These are phyloP conservation scores for Drosophila greeni DNA, from an alignment of 2,888 invertebrate genomes.

Conservation along the genomic window DNA sequence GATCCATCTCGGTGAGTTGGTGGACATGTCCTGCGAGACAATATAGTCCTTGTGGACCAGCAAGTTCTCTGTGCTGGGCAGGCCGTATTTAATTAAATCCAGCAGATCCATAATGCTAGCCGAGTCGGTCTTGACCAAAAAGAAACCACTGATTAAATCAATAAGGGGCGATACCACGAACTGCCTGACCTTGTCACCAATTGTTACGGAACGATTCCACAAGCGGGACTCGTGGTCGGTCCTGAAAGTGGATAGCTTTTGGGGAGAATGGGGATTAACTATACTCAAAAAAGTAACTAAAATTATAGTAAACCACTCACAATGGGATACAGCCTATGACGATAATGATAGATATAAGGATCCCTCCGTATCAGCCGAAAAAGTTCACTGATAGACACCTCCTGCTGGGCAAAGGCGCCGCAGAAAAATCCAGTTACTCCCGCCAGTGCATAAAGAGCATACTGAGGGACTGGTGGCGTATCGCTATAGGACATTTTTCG, in stretches of 20 bases:
- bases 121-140: slow-evolving; percentile 19
- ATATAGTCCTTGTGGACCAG: slow-evolving; percentile 60
- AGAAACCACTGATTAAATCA: slow-evolving; percentile 36
- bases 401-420: slow-evolving; percentile 59
- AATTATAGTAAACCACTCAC: slow-evolving; percentile 31
- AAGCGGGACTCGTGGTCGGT: slow-evolving; percentile 53
- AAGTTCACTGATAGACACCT: slow-evolving; percentile 45
- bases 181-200: slow-evolving; percentile 45
- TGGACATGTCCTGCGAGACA: slow-evolving; percentile 49
- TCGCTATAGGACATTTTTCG: slow-evolving; percentile 37
- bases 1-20: slow-evolving; percentile 52
- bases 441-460: slow-evolving; percentile 44
- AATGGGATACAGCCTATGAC: slow-evolving; percentile 54
- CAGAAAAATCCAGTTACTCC: slow-evolving; percentile 55
- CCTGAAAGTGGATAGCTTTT: slow-evolving; percentile 51
- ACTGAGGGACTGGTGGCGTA: slow-evolving; percentile 36
- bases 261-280: too few relatives aligned
- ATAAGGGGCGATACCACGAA: slow-evolving; percentile 37
- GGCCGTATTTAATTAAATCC: slow-evolving; percentile 54
- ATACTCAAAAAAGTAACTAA: not conserved
- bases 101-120: slow-evolving; percentile 35
- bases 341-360: slow-evolving; percentile 57
- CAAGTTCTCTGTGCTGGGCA: slow-evolving; percentile 56
- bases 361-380: slow-evolving; percentile 46
- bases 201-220: slow-evolving; percentile 37